phyloP scores from a whole-genome alignment of 2,888 invertebrate genomes.

The Phania funesta region DNA sequence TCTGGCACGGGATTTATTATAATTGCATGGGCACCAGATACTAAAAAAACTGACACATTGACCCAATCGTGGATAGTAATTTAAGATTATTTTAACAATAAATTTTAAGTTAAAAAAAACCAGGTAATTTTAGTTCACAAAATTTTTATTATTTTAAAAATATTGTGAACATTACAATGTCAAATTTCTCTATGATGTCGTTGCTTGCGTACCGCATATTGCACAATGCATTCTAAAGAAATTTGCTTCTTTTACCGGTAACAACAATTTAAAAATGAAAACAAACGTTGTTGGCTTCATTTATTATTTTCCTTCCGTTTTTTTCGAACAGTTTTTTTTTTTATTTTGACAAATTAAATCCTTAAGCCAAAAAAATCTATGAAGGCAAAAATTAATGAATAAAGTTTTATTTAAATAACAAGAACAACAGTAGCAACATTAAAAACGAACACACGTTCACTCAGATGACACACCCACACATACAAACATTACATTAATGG shows the following conservation, averaged over 20 bases:
- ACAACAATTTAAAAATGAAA: neutral
- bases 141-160: no score
- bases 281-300: conserved; percentile 45
- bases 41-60: no score
- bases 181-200: neutral
- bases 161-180: no score
- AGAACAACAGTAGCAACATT: conserved; percentile 7
- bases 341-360: conserved; percentile 68
- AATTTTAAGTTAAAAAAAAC: no score
- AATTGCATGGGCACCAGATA: no score
- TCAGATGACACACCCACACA: neutral
- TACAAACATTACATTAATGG: conserved; percentile 54
- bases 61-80: no score
- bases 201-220: neutral
- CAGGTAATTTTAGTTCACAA: no score
- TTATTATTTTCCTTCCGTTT: conserved; percentile 13
- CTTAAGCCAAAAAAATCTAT: conserved; percentile 54
- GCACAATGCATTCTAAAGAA: neutral
- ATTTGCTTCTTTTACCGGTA: neutral
- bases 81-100: no score
- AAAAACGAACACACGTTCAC: conserved; percentile 3
- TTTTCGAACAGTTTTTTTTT: neutral
- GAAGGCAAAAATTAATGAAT: conserved; percentile 76
- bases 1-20: no score
- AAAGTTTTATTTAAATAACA: conserved; percentile 72